A percentile compares a stretch with the other conserved stretches of the same genome.
These are phyloP conservation scores for Patella caerulea DNA, from an alignment of 2,888 invertebrate species.

Conservation along the genomic window DNA sequence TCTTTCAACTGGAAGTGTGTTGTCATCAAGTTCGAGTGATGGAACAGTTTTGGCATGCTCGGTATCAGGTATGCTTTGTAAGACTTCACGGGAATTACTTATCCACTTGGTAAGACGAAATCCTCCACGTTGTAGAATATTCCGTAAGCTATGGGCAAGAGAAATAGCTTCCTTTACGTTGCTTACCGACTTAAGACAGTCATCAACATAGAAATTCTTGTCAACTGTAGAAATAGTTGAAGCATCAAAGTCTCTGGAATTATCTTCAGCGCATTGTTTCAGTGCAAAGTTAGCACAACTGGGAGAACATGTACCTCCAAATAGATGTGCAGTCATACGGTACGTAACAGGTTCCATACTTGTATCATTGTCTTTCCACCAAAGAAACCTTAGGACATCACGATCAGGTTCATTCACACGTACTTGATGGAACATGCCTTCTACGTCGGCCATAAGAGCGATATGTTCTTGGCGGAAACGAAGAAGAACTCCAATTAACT, in stretches of 20 bases:
- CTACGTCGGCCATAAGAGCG: constrained; percentile 33
- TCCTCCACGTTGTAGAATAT: constrained; percentile 20
- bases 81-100: constrained; percentile 30
- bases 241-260: background rate
- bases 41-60: constrained; percentile 28
- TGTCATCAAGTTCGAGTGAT: constrained; percentile 13
- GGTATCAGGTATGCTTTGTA: constrained; percentile 29
- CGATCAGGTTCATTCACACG: constrained; percentile 24
- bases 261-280: constrained; percentile 6
- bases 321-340: constrained; percentile 20
- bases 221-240: constrained; percentile 7
- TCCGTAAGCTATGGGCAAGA: background rate
- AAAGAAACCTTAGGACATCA: constrained; percentile 25
- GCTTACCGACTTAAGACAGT: constrained; percentile 19
- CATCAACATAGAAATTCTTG: constrained; percentile 31
- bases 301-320: constrained; percentile 18
- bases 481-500: constrained; percentile 28
- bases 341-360: constrained; percentile 11
- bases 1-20: constrained; percentile 24
- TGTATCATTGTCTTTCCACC: constrained; percentile 13
- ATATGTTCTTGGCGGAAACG: constrained; percentile 31
- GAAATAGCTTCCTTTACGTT: constrained; percentile 11
- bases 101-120: constrained; percentile 40
- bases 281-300: constrained; percentile 21
- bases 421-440: constrained; percentile 35